A percentile compares a stretch with the other conserved stretches of the same genome.
Evolutionary conservation across 2,113 vertebrate species (phyloP).

Genomic region (Pedetes capensis): DNA sequence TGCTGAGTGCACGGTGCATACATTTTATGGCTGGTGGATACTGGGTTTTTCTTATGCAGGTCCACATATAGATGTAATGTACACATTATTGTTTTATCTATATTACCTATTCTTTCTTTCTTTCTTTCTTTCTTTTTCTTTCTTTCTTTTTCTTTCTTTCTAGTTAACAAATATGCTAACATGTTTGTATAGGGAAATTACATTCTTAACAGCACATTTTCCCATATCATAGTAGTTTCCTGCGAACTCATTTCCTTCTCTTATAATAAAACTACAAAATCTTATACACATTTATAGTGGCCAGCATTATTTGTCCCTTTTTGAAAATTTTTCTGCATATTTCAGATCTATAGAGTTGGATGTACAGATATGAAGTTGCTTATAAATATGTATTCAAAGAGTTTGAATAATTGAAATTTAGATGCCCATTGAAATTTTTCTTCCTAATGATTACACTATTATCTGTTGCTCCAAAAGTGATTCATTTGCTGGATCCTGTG

Average conservation of each 20-base stretch:
- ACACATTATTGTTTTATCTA: background rate
- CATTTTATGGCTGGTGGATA: background rate
- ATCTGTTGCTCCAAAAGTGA: background rate
- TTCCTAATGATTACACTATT: background rate
- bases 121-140: background rate
- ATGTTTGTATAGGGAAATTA: background rate
- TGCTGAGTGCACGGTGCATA: rapidly evolving
- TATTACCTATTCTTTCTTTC: background rate
- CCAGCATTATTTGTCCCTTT: background rate
- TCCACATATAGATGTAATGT: no score
- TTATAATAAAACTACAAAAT: background rate
- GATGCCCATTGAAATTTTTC: background rate
- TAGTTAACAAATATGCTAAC: background rate
- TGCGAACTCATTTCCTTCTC: background rate
- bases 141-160: background rate
- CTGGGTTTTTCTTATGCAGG: background rate
- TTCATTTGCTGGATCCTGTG: background rate
- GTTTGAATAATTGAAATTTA: background rate
- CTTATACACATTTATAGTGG: background rate
- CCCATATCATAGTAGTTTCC: background rate
- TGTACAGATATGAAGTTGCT: background rate
- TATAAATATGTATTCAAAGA: background rate
- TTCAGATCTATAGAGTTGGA: background rate
- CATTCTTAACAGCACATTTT: background rate
- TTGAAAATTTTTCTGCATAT: background rate